Conservation (phyloP, 2,888 invertebrate species). For the Atrina japonica region DNA sequence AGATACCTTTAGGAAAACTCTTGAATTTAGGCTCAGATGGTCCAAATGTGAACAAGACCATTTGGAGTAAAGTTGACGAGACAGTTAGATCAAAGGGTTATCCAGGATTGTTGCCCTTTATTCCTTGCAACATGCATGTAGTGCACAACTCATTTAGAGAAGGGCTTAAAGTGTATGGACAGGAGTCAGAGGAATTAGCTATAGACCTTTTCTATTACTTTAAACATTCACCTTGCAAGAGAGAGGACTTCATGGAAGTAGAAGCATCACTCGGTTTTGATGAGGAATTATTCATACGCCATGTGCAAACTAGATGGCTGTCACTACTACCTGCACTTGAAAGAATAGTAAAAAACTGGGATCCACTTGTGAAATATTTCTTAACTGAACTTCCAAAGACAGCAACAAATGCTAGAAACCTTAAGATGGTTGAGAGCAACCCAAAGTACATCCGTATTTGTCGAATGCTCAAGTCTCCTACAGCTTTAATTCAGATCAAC, state of each 20-base stretch:
- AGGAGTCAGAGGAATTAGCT: slow-evolving; percentile 45
- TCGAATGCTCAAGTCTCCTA: too few species aligned
- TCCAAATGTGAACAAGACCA: slow-evolving; percentile 55
- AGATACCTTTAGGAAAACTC: slow-evolving; percentile 30
- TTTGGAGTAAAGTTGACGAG: slow-evolving; percentile 45
- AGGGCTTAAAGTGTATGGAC: slow-evolving; percentile 42
- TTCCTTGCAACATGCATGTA: slow-evolving; percentile 49
- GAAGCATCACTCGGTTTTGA: slow-evolving; percentile 39
- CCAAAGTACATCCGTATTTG: too few species aligned
- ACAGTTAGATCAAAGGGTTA: slow-evolving; percentile 33
- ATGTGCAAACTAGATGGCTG: slow-evolving; percentile 50
- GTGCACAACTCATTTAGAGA: slow-evolving; percentile 47
- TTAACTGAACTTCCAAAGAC: too few species aligned
- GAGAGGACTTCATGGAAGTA: slow-evolving; percentile 47
- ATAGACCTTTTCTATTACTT: slow-evolving; percentile 51
- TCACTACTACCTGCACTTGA: slow-evolving; percentile 46
- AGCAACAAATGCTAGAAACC: too few species aligned
- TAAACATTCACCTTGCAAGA: slow-evolving; percentile 44
- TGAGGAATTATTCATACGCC: slow-evolving; percentile 46
- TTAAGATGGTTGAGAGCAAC: too few species aligned
- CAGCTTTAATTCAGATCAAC: not conserved
- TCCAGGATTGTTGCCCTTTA: slow-evolving; percentile 39
- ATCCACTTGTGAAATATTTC: slow-evolving; percentile 40
- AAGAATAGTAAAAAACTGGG: slow-evolving; percentile 44
- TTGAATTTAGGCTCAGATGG: slow-evolving; percentile 50